phyloP scores from a whole-genome alignment of 2,797 vertebrate species.

The Xiphorhynchus erythropygius region DNA sequence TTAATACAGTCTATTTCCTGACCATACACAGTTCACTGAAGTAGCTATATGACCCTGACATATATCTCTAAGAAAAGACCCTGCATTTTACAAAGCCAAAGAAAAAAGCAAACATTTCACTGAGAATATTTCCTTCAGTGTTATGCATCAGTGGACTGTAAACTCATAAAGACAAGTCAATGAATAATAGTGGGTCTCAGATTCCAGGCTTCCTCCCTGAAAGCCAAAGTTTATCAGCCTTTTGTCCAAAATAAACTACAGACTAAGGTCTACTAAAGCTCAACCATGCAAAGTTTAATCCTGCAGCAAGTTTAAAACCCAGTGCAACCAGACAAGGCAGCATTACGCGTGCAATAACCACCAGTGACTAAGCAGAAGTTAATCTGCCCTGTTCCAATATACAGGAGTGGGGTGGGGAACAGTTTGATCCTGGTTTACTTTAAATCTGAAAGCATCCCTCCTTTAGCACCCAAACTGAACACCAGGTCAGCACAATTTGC shows the following conservation, averaged over 20 bases:
- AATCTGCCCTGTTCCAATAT: not conserved
- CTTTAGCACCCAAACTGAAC: not conserved
- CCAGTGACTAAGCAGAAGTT: slow-evolving; percentile 45
- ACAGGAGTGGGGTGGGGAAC: not conserved
- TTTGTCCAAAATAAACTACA: slow-evolving; percentile 55
- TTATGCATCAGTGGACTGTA: slow-evolving; percentile 48
- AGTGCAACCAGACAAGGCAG: not conserved
- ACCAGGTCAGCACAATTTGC: not conserved
- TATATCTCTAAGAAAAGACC: slow-evolving; percentile 50
- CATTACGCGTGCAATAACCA: not conserved
- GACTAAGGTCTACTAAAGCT: not conserved
- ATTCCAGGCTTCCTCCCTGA: slow-evolving; percentile 38
- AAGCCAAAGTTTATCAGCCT: slow-evolving; percentile 57
- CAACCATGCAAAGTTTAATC: slow-evolving; percentile 1
- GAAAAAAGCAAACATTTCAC: slow-evolving; percentile 50
- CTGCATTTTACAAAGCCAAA: slow-evolving; percentile 52
- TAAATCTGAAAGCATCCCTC: not conserved
- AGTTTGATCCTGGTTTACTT: not conserved
- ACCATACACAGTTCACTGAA: slow-evolving; percentile 44
- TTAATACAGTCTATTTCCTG: slow-evolving; percentile 30
- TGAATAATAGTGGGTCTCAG: slow-evolving; percentile 41
- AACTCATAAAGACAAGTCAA: slow-evolving; percentile 56
- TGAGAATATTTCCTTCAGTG: slow-evolving; percentile 51
- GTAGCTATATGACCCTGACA: slow-evolving; percentile 38
- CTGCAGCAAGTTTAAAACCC: not conserved